Evolutionary conservation across 2,797 vertebrate species (phyloP), one percentile per base, ranked within the genome.

Genomic region (Cephalopachus bancanus): DNA sequence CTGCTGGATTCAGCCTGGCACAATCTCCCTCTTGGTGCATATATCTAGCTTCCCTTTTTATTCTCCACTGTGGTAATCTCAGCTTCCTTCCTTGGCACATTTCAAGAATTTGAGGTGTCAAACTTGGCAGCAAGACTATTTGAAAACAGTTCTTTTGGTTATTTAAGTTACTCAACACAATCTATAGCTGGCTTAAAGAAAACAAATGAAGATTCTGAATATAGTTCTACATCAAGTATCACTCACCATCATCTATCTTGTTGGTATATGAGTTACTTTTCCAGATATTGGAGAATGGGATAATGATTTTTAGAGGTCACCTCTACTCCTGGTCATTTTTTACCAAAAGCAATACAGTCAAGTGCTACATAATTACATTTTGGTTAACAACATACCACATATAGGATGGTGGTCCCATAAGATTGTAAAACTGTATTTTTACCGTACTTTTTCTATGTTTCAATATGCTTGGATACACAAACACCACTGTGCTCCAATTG

Each of bases 41-140:
- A 49, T 0, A 83, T 79, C 89, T 2, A 24, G 78, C 49, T 76
- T 33, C 64, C 22, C 90, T 78, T 90, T 83, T 37, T 37, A 51
- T 64, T 69, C 87, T 92, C 94, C 57, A 44, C 7, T 91, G 65
- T 93, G 62, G n/a, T 89, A 64, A 60, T 95, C 78, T 91, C 89
- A 30, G 69, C 20, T 89, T 83, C 57, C 33, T 93, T 80, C 33
- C 75, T 44, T 28, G 17, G 86, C 93, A 78, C 22, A 88, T 33
- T 83, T 72, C 28, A 64, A 85, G n/a, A 76, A 14, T 2, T 24
- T n/a, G 1, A 57, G 60, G 24, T 0, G 37, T 74, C 26, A 44
- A 0, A 64, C 24, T 80, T 65, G 83, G 33, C 93, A 72, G 0
- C 1, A 5, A n/a, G 75, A 30, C 28, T 28, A 6, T 7, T 19